Evolutionary conservation across 2,888 invertebrate genomes (phyloP).

Genomic region (Eledone cirrhosa): DNA sequence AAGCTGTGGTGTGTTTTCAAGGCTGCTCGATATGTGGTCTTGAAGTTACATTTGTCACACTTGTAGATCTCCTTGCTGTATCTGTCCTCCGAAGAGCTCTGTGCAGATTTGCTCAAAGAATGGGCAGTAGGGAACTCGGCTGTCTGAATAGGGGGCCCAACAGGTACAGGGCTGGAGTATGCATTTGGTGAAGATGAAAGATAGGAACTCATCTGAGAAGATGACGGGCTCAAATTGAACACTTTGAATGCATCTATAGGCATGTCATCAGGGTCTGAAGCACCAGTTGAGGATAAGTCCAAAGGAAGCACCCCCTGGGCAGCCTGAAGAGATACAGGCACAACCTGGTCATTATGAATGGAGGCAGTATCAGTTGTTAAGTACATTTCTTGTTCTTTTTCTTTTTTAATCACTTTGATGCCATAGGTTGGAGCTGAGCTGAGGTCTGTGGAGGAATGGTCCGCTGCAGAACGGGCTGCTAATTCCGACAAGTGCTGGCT

Average conservation of each 20-base stretch:
- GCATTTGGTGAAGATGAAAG: conserved; percentile 5
- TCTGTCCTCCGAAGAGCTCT: background rate
- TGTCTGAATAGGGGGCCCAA: conserved; percentile 23
- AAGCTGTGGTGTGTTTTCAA: conserved; percentile 24
- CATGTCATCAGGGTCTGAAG: conserved; percentile 11
- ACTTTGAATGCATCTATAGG: conserved; percentile 25
- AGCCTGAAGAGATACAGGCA: conserved; percentile 21
- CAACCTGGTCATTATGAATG: conserved; percentile 18
- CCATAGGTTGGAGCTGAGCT: background rate
- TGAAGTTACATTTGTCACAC: conserved; percentile 27
- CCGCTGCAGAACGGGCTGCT: conserved; percentile 3
- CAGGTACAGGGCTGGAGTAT: background rate
- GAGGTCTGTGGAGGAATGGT: conserved; percentile 3
- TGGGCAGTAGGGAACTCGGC: background rate
- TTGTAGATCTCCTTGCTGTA: conserved; percentile 9
- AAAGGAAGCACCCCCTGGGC: background rate
- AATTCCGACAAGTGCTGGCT: conserved; percentile 11
- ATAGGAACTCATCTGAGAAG: background rate
- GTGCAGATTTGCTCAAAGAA: background rate
- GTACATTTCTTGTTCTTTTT: conserved; percentile 15
- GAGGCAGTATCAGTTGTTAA: conserved; percentile 10
- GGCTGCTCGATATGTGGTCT: conserved; percentile 27
- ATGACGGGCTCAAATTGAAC: conserved; percentile 22
- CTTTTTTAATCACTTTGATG: conserved; percentile 10
- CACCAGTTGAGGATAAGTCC: background rate